Conservation (phyloP, 64 coral and sea anemone genomes). For the Cladopsammia gracilis region DNA sequence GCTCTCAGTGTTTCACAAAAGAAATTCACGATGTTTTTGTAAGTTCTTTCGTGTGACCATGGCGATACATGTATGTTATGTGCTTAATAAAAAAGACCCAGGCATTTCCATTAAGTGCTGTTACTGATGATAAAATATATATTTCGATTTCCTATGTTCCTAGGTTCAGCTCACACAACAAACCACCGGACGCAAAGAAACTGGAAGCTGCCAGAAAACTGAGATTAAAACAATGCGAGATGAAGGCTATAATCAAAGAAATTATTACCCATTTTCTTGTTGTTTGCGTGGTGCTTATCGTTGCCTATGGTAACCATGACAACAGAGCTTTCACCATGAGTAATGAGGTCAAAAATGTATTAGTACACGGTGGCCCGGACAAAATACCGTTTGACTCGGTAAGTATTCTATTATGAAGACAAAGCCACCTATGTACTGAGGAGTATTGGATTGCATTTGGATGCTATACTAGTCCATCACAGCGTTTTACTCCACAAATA, state of each 20-base stretch:
- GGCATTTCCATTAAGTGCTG: too few relatives aligned
- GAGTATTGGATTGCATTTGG: too few relatives aligned
- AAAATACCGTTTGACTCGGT: neutral
- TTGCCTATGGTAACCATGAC: conserved; percentile 93
- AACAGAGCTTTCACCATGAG: conserved; percentile 65
- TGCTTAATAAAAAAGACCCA: too few relatives aligned
- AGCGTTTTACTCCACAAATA: too few relatives aligned
- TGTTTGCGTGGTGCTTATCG: conserved; percentile 77
- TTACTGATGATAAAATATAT: neutral
- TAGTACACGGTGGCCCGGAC: conserved; percentile 42
- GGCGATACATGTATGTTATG: too few relatives aligned
- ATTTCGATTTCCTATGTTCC: conserved; percentile 6
- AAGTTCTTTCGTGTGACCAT: too few relatives aligned
- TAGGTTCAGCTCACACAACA: conserved; percentile 60
- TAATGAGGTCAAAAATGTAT: conserved; percentile 48
- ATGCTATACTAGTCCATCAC: too few relatives aligned
- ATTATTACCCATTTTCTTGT: conserved; percentile 78
- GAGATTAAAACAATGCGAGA: conserved; percentile 84
- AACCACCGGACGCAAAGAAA: conserved; percentile 82
- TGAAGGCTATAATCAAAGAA: conserved; percentile 90
- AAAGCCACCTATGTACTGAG: too few relatives aligned
- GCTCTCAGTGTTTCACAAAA: too few relatives aligned
- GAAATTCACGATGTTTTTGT: too few relatives aligned
- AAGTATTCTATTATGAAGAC: neutral
- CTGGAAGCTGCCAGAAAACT: conserved; percentile 80